Evolutionary conservation across 1,140 invertebrate species (phyloP).

Genomic region (Caenorhabditis latens): DNA sequence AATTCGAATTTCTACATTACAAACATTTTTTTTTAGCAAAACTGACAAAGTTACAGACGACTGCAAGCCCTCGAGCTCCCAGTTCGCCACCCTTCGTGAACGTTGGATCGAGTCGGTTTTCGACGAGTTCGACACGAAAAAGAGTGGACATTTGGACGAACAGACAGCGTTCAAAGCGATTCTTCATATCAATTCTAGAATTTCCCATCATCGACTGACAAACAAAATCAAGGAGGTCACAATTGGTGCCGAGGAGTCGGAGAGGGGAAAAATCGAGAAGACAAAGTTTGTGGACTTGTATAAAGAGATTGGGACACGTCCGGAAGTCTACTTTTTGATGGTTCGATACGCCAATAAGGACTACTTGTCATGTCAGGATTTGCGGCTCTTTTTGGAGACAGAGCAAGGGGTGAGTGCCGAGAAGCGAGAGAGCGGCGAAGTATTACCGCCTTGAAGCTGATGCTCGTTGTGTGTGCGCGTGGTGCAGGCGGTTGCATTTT

Average conservation of each 20-base stretch:
- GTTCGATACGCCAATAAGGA: constrained; percentile 83
- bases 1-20: neutral
- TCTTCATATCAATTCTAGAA: constrained; percentile 80
- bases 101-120: constrained; percentile 79
- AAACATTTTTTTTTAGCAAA: no score
- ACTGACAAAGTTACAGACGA: constrained; percentile 53
- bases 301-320: constrained; percentile 82
- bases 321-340: constrained; percentile 83
- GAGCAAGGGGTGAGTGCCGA: constrained; percentile 82
- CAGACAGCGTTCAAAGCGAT: constrained; percentile 80
- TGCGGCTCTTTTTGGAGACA: constrained; percentile 82
- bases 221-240: constrained; percentile 80
- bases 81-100: constrained; percentile 66
- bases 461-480: no score
- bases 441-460: neutral
- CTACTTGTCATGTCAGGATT: constrained; percentile 82
- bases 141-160: constrained; percentile 80
- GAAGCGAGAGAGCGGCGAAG: neutral
- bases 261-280: constrained; percentile 80
- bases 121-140: constrained; percentile 79
- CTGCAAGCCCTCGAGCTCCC: constrained; percentile 55
- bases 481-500: no score
- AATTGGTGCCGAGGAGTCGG: constrained; percentile 78
- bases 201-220: constrained; percentile 80
- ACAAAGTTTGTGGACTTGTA: constrained; percentile 82